phyloP scores from a whole-genome alignment of 2,797 vertebrate species.

The Morelia viridis region DNA sequence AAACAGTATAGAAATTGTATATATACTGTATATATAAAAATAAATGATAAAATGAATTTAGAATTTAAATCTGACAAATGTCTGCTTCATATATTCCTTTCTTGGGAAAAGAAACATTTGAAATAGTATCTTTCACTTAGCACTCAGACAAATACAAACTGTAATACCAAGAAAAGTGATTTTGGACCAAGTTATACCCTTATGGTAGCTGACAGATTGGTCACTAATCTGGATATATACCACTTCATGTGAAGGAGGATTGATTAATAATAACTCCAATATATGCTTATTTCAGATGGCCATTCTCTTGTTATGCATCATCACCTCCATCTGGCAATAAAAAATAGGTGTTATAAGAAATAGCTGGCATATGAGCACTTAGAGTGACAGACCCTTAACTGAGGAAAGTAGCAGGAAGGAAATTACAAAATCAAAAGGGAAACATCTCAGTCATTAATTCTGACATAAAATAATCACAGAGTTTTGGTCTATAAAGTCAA shows the following conservation, averaged over 20 bases:
- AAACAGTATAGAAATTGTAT: not conserved
- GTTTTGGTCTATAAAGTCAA: not conserved
- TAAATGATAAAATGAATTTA: constrained; percentile 20
- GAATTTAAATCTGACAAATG: constrained; percentile 18
- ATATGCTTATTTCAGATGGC: constrained; percentile 53
- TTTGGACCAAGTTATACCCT: constrained; percentile 22
- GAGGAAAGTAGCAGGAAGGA: constrained; percentile 26
- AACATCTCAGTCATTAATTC: not conserved
- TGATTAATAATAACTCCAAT: constrained; percentile 48
- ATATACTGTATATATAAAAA: not conserved
- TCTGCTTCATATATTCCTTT: constrained; percentile 27
- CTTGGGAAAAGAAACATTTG: not conserved
- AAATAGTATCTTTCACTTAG: constrained; percentile 23
- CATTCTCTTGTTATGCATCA: constrained; percentile 60
- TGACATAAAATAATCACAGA: not conserved
- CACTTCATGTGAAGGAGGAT: constrained; percentile 54
- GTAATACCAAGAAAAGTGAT: not conserved
- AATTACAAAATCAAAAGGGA: constrained; percentile 46
- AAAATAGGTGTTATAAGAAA: constrained; percentile 63
- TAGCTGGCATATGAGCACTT: constrained; percentile 50
- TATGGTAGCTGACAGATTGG: constrained; percentile 44
- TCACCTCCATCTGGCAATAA: constrained; percentile 63
- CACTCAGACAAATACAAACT: not conserved
- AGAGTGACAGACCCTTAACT: constrained; percentile 46
- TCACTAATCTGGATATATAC: constrained; percentile 37